phyloP scores from a whole-genome alignment of 2,888 invertebrate species.

The Callyntrura guangdongensis region DNA sequence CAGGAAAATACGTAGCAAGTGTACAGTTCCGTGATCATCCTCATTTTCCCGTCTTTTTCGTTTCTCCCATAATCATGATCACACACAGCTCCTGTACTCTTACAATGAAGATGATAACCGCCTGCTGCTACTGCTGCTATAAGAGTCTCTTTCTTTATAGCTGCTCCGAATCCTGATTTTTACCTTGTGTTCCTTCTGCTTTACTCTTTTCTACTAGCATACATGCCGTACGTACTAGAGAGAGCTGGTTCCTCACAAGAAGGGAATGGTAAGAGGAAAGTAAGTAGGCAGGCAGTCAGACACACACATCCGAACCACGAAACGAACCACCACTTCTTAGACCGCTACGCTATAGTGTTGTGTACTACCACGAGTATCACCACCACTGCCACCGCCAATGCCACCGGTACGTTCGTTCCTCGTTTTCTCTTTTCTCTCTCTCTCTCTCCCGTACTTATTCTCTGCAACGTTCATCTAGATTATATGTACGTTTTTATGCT shows the following conservation, averaged over 20 bases:
- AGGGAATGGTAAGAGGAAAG: not conserved
- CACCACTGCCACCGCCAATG: constrained; percentile 56
- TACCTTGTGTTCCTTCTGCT: not conserved
- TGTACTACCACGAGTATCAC: constrained; percentile 67
- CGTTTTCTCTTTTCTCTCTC: constrained; percentile 34
- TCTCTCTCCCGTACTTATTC: constrained; percentile 2
- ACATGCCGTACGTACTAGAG: not conserved
- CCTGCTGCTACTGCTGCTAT: not conserved
- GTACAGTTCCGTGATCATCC: not conserved
- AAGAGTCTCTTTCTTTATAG: not conserved
- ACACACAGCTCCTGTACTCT: not conserved
- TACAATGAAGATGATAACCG: constrained; percentile 5
- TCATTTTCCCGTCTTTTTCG: constrained; percentile 13
- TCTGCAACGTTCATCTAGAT: constrained; percentile 47
- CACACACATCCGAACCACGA: constrained; percentile 61
- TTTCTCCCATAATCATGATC: constrained; percentile 8
- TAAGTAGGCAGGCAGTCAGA: not conserved
- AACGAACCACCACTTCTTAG: constrained; percentile 71
- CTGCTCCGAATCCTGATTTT: constrained; percentile 29
- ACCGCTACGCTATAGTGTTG: constrained; percentile 59
- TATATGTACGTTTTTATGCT: constrained; percentile 44
- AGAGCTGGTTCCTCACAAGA: not conserved
- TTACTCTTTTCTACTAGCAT: not conserved
- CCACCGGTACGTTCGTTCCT: constrained; percentile 45
- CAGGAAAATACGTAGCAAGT: no score